Conservation (phyloP, 2,888 invertebrate species). For the Chironomus riparius region DNA sequence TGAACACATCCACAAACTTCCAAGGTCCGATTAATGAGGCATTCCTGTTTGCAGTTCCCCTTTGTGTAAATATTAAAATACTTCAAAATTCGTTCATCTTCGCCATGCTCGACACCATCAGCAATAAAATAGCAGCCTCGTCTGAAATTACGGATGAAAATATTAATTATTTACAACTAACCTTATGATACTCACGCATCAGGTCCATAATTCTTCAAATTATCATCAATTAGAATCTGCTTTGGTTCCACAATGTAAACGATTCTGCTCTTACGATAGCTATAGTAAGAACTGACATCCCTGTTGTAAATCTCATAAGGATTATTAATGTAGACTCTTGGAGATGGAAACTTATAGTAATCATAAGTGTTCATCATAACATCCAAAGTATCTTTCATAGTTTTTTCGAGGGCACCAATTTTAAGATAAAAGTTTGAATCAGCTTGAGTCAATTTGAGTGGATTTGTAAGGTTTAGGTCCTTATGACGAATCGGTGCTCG, state of each 20-base stretch:
- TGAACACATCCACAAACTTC: conserved; percentile 31
- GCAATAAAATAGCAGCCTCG: background rate
- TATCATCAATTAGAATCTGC: background rate
- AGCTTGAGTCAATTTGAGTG: background rate
- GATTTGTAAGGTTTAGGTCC: background rate
- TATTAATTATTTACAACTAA: background rate
- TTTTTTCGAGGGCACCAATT: background rate
- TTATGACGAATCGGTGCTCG: background rate
- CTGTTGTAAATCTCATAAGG: background rate
- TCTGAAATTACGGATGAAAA: background rate
- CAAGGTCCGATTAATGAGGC: conserved; percentile 32
- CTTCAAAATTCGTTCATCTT: conserved; percentile 31
- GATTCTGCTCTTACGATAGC: background rate
- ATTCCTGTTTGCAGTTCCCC: conserved; percentile 33
- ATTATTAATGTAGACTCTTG: background rate
- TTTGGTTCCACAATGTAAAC: background rate
- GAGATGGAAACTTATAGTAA: background rate
- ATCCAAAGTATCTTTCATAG: background rate
- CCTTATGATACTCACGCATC: background rate
- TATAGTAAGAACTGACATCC: background rate
- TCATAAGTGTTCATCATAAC: background rate
- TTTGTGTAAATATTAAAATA: conserved; percentile 33
- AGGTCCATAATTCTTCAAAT: background rate
- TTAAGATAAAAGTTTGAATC: background rate
- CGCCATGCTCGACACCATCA: background rate